Evolutionary conservation across 1,140 invertebrate species (phyloP), one percentile per base, ranked within the genome.

Genomic region (Temnothorax longispinosus): DNA sequence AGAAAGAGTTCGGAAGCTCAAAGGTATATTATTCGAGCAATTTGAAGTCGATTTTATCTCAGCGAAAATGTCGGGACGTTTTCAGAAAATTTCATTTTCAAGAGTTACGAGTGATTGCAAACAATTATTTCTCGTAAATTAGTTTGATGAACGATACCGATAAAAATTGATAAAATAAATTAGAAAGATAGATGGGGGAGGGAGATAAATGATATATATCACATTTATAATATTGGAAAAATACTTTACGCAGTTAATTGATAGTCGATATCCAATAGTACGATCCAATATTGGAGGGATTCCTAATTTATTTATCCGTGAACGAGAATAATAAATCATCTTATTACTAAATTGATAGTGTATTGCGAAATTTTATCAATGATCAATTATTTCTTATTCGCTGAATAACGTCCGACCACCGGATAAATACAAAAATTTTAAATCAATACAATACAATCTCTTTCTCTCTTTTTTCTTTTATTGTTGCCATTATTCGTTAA

Each of bases 201-300:
- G 38, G 21, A 27, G 13, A 27, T 75, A 58, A 38, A 75, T 41
- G 7, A 62, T 50, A 52, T 11, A 38, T 38, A 50, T 78, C 15
- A 18, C 11, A 35, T 64, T 47, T 78, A 47, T 78, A 47, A 78
- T 78, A 78, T 78, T 38, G 27, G 27, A 35, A 35, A 35, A 65
- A 78, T 50, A 64, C 27, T 64, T 77, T 77, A 78, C 27, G 27
- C 18, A 8, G 27, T 78, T 78, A 78, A 78, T 65, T 65, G 56
- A 62, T 77, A 77, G 38, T 77, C 56, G 38, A 62, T 62, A 62
- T 62, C 6, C 38, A 58, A 27, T 76, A 44, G n/a, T 35, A 50
- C 7, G 47, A 72, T 41, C 10, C 21, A 77, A 77, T 62, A 77
- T 44, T 32, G 38, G n/a, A 62, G 3, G 15, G 47, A 18, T 52